These are phyloP conservation scores for Myrmecophaga tridactyla DNA, from an alignment of 2,113 vertebrate species.

Conservation along the genomic window DNA sequence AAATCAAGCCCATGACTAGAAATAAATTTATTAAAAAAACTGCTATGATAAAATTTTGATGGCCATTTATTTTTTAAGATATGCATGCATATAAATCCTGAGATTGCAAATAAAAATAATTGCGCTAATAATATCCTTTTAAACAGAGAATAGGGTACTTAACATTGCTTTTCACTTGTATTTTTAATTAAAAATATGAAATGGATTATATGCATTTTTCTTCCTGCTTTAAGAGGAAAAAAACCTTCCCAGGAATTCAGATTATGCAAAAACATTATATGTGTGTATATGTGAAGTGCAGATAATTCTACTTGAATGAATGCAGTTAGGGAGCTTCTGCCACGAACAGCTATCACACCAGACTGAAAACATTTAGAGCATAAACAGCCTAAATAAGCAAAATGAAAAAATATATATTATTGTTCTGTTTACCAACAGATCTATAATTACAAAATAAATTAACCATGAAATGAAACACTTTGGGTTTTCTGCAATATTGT, in stretches of 20 bases:
- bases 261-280: background rate
- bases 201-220: constrained; percentile 6
- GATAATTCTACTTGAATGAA: constrained; percentile 75
- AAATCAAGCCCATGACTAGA: background rate
- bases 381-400: constrained; percentile 77
- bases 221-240: background rate
- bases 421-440: constrained; percentile 85
- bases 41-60: background rate
- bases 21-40: constrained; percentile 7
- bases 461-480: constrained; percentile 86
- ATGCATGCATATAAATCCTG: background rate
- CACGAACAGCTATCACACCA: constrained; percentile 72
- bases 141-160: background rate
- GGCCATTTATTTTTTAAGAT: constrained; percentile 57
- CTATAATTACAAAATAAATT: constrained; percentile 88
- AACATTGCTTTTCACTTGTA: constrained; percentile 50
- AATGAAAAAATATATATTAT: constrained; percentile 82
- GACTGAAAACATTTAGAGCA: constrained; percentile 78
- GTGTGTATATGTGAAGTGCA: constrained; percentile 21
- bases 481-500: constrained; percentile 80
- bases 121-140: constrained; percentile 34
- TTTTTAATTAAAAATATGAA: constrained; percentile 71
- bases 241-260: constrained; percentile 9
- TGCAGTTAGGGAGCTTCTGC: constrained; percentile 70
- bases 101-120: constrained; percentile 56